A percentile compares a stretch with the other conserved stretches of the same genome.
phyloP scores from a whole-genome alignment of 1,140 invertebrate species.

The Drosophila sucinea region DNA sequence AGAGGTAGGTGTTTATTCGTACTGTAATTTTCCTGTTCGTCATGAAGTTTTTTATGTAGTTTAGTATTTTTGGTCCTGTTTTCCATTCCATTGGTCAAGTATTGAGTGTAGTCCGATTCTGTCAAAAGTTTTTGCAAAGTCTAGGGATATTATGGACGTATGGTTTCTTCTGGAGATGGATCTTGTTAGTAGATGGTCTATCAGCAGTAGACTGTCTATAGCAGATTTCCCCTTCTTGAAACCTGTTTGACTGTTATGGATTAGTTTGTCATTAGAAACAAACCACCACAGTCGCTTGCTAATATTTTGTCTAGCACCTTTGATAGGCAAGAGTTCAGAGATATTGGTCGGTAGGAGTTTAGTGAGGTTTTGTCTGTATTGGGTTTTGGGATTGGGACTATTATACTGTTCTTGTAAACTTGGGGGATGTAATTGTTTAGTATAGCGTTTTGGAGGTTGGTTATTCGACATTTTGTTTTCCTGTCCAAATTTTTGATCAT shows the following conservation, averaged over 20 bases:
- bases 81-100: conserved; percentile 29
- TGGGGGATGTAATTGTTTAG: neutral
- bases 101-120: conserved; percentile 28
- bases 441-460: neutral
- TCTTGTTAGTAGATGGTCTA: neutral
- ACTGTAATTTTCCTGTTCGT: conserved; percentile 9
- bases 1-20: conserved; percentile 17
- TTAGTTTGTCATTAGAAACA: too few species aligned
- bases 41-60: conserved; percentile 27
- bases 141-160: too few species aligned
- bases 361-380: too few species aligned
- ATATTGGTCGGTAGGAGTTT: too few species aligned
- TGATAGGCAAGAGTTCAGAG: too few species aligned
- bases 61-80: conserved; percentile 23
- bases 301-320: too few species aligned
- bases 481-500: neutral
- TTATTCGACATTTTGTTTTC: conserved; percentile 2
- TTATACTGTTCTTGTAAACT: too few species aligned
- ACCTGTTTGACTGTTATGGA: too few species aligned
- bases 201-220: too few species aligned
- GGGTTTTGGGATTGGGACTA: too few species aligned
- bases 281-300: too few species aligned
- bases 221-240: too few species aligned
- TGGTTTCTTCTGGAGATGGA: conserved; percentile 4
- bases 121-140: conserved; percentile 18